phyloP scores from a whole-genome alignment of 2,797 vertebrate genomes.

The Tarsius wallacei region DNA sequence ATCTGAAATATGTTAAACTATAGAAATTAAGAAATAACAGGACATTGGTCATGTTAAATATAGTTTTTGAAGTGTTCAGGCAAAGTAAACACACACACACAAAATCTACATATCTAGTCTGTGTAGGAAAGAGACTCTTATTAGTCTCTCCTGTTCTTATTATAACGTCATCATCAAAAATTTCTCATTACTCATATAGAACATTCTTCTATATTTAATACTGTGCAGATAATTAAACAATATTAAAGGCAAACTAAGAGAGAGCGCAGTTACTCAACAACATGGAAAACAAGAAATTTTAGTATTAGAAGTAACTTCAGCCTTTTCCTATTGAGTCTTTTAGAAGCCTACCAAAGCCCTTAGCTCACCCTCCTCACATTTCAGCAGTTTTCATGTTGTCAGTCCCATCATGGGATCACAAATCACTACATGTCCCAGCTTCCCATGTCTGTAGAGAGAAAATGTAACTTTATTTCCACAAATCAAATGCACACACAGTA shows the following conservation, averaged over 20 bases:
- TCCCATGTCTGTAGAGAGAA: not conserved
- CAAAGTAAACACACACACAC: not conserved
- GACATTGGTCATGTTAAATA: not conserved
- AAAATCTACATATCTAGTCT: not conserved
- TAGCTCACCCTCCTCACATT: not conserved
- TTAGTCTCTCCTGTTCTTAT: not conserved
- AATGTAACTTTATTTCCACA: not conserved
- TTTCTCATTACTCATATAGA: not conserved
- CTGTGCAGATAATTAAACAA: not conserved
- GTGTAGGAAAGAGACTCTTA: not conserved
- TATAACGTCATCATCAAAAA: not conserved
- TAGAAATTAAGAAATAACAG: not conserved
- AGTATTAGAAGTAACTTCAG: not conserved
- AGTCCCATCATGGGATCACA: rapidly evolving
- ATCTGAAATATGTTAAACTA: not conserved
- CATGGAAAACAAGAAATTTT: not conserved
- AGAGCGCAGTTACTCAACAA: not conserved
- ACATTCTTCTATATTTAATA: not conserved
- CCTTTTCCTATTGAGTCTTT: rapidly evolving
- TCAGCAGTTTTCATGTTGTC: not conserved
- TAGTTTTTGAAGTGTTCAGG: not conserved
- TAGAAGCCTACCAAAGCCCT: not conserved
- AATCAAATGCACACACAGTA: no score
- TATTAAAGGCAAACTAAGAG: not conserved
- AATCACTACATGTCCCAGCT: rapidly evolving